Base-by-base conservation (phyloP, 2,113 vertebrate genomes). In the Sinocyclocheilus anophthalmus region DNA sequence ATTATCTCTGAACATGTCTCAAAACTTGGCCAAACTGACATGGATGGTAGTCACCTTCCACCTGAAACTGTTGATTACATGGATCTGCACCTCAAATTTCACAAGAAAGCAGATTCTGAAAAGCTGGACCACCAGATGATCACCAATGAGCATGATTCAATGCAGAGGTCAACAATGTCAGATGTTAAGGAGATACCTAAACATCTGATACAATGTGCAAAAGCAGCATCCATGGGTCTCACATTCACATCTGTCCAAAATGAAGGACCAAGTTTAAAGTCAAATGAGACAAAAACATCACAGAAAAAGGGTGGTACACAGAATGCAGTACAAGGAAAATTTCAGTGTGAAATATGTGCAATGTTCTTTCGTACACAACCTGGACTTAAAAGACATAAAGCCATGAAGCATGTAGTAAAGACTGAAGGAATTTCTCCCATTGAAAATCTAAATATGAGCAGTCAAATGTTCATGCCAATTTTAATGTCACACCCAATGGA, bases 321-420 rank as follows among this genome's bases (percentile, higher is more conserved):
- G 81, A 93, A 83, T 85, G 87, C 76, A 16, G 3, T 87, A 86
- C 92, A 93, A 91, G 92, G 30, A 30, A 95, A 88, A 92, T 92
- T 89, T 83, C 94, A 95, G 69, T 99, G 98, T 0, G 96, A 98
- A 88, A 94, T 98, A 88, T 99, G 98, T 82, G 92, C 94, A 2
- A 94, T 96, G 89, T 95, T 94, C 88, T 99, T 99, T 89, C 93
- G 96, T 45, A 98, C 97, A 42, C 89, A 96, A 88, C 96, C 96
- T 0, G 98, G 98, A 75, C 93, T 99, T 90, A 97, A 96, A 88
- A 95, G 97, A 90, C 98, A 99, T 90, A 97, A 96, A 91, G 97
- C 97, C 85, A 96, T 97, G 93, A 99, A 98, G 83, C 97, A 99
- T 84, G 93, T 92, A 84, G 90, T 92, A n/a, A 95, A 87, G 88